phyloP scores from a whole-genome alignment of 2,888 invertebrate genomes.

The Andricus curvator region DNA sequence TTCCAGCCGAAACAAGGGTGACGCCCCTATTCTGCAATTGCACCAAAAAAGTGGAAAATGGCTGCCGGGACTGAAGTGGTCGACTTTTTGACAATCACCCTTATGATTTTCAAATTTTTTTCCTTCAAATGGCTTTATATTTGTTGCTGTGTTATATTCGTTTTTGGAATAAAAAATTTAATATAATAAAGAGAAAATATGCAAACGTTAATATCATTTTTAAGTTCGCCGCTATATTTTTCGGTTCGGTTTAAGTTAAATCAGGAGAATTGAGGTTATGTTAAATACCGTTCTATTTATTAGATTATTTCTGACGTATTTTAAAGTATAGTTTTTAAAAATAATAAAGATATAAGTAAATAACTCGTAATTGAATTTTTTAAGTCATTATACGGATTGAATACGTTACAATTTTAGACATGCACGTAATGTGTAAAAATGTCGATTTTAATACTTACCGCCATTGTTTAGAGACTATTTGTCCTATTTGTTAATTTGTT shows the following conservation, averaged over 20 bases:
- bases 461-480: conserved; percentile 5
- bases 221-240: neutral
- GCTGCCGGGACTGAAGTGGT: too few species aligned
- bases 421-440: neutral
- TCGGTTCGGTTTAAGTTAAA: too few species aligned
- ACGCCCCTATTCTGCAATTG: too few species aligned
- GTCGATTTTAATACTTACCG: conserved; percentile 9
- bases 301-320: neutral
- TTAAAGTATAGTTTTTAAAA: neutral
- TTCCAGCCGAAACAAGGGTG: too few species aligned
- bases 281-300: neutral
- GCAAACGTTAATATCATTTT: neutral
- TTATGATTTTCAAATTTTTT: neutral
- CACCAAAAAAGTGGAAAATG: too few species aligned
- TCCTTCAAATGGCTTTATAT: neutral
- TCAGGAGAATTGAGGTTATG: conserved; percentile 10
- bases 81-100: too few species aligned
- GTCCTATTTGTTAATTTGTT: neutral
- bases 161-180: neutral
- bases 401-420: neutral
- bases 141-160: neutral
- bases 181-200: neutral
- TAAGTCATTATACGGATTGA: neutral
- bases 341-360: neutral
- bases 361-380: neutral